A percentile compares a stretch with the other conserved stretches of the same genome.
These are phyloP conservation scores for Drosophila monieri DNA, from an alignment of 2,888 invertebrate species.

Conservation along the genomic window DNA sequence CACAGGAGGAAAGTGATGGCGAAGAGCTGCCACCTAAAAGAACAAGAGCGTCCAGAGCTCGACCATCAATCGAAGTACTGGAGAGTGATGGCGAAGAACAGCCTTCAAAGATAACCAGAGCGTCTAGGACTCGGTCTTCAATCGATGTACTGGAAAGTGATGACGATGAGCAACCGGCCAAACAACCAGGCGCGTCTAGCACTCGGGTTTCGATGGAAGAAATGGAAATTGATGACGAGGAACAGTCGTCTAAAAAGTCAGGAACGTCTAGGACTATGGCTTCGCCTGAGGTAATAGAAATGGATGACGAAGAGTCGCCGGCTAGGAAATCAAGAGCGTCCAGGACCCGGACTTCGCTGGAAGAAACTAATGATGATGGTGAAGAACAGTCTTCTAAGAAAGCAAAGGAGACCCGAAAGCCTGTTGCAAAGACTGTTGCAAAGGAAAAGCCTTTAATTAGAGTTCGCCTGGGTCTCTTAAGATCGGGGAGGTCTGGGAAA, in stretches of 20 bases:
- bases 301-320: background rate
- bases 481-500: conserved; percentile 1
- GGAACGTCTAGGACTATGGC: background rate
- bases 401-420: background rate
- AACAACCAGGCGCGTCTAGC: background rate
- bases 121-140: background rate
- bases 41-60: background rate
- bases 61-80: background rate
- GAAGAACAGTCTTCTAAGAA: background rate
- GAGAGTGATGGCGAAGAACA: background rate
- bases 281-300: background rate
- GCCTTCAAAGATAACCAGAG: background rate
- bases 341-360: background rate
- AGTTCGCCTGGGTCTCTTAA: conserved; percentile 5
- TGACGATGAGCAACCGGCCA: background rate
- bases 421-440: background rate
- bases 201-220: background rate
- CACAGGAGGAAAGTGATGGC: background rate
- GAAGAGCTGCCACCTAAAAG: background rate
- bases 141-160: background rate
- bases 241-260: background rate
- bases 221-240: background rate
- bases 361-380: background rate
- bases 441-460: background rate
- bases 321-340: background rate